These are phyloP conservation scores for Eleutherodactylus coqui DNA, from an alignment of 2,797 vertebrate genomes.

Conservation along the genomic window DNA sequence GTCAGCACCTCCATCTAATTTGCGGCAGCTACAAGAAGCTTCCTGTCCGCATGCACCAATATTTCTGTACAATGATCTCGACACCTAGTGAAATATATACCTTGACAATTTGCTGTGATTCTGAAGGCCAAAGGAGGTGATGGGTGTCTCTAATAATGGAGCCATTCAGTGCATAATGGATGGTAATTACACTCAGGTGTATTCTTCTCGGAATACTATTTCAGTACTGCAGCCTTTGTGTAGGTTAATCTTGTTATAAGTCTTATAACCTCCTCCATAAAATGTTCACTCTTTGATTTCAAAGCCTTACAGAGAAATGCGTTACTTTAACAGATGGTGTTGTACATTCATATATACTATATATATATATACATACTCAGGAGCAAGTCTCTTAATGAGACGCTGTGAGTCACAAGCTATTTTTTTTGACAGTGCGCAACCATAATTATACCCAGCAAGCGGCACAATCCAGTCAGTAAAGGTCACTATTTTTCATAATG, in stretches of 20 bases:
- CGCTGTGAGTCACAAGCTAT: background rate
- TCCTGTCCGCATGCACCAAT: too few species aligned
- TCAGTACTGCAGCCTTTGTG: background rate
- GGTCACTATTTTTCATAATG: conserved; percentile 12
- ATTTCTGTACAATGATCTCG: too few species aligned
- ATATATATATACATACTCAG: background rate
- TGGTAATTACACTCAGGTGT: background rate
- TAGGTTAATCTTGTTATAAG: background rate
- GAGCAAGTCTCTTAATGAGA: conserved; percentile 13
- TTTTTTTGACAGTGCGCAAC: background rate
- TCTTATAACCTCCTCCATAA: background rate
- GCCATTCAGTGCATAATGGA: too few species aligned
- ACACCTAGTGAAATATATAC: too few species aligned
- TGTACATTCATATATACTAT: background rate
- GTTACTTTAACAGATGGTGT: background rate
- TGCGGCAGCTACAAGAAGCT: too few species aligned
- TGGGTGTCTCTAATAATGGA: too few species aligned
- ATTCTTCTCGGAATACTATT: background rate
- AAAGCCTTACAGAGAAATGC: background rate
- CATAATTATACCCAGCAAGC: conserved; percentile 20
- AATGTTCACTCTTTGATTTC: background rate
- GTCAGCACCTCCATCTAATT: too few species aligned
- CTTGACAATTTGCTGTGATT: too few species aligned
- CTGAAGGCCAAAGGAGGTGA: too few species aligned
- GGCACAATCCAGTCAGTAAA: background rate